Base-by-base conservation (phyloP, 2,888 invertebrate genomes). In the Lagria hirta region DNA sequence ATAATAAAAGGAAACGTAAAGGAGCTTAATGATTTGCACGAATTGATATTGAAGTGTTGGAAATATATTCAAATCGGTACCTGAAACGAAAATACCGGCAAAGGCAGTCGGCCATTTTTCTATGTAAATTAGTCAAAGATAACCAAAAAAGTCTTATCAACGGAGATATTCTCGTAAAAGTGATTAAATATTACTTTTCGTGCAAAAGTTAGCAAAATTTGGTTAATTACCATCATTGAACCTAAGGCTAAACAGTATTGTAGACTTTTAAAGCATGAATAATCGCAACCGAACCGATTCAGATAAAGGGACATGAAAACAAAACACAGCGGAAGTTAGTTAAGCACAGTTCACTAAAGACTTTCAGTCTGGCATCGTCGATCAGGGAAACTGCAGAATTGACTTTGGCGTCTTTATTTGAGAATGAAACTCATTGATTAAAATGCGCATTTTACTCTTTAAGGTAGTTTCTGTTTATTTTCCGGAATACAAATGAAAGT, bases 351-450 rank as follows among this genome's bases (percentile, higher is more conserved):
- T 55, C 48, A 46, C 49, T 52, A 53, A 55, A 57, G 57, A 57
- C 49, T 56, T 55, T 55, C 52, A 49, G 51, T 51, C 50, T 41
- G 49, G 50, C 54, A 54, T 52, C 44, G 50, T 48, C 52, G 43
- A 55, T 57, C 58, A 53, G 55, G 52, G 51, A 42, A 54, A 52
- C 50, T 51, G 54, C 50, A 54, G 51, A 55, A 56, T 56, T 58
- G 54, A 55, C 54, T 56, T 56, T 45, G 48, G 55, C 54, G 55
- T 55, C 59, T 58, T 60, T 57, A 61, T 58, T 51, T 51, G 44
- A 51, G 53, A 58, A 56, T 51, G 55, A 50, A 55, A 54, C 52
- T 54, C 58, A 58, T 54, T 58, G 59, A 60, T 60, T 61, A 58
- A 58, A 61, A 60, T 60, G 59, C 55, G 56, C 52, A 54, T 58